A percentile compares a stretch with the other conserved stretches of the same genome.
Evolutionary conservation across 2,113 vertebrate species (phyloP).

Genomic region (Ailurus styani): DNA sequence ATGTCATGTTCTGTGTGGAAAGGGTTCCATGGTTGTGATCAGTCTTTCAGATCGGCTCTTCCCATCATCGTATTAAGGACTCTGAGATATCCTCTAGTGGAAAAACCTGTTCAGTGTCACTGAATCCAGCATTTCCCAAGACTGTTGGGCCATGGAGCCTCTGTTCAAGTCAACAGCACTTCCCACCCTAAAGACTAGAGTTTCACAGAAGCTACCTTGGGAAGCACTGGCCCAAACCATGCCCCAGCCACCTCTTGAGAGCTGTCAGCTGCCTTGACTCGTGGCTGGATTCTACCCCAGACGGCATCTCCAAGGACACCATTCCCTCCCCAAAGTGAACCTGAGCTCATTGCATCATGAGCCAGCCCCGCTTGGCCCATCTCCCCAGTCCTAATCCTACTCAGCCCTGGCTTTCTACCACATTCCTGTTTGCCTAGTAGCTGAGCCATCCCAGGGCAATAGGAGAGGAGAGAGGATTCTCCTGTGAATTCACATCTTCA

Average conservation of each 20-base stretch:
- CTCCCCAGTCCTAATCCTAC: background rate
- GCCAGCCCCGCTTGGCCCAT: background rate
- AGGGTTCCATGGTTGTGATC: background rate
- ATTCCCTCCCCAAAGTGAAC: background rate
- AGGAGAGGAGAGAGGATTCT: background rate
- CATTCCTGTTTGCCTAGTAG: background rate
- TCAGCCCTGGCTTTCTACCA: background rate
- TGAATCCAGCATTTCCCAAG: background rate
- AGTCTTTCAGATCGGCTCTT: background rate
- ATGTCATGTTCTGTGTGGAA: background rate
- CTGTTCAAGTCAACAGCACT: background rate
- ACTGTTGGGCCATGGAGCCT: background rate
- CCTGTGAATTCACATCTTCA: background rate
- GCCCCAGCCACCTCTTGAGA: background rate
- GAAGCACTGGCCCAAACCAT: background rate
- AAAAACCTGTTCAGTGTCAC: background rate
- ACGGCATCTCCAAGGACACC: background rate
- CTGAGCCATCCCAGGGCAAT: background rate
- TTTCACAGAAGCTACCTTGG: background rate
- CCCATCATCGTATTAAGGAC: background rate
- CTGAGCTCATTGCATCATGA: conserved; percentile 13
- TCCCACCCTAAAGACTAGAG: background rate
- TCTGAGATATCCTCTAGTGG: background rate
- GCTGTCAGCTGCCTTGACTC: background rate
- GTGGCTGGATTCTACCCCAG: background rate